Conservation (phyloP, 2,888 invertebrate genomes). For the Eupithecia exiguata region DNA sequence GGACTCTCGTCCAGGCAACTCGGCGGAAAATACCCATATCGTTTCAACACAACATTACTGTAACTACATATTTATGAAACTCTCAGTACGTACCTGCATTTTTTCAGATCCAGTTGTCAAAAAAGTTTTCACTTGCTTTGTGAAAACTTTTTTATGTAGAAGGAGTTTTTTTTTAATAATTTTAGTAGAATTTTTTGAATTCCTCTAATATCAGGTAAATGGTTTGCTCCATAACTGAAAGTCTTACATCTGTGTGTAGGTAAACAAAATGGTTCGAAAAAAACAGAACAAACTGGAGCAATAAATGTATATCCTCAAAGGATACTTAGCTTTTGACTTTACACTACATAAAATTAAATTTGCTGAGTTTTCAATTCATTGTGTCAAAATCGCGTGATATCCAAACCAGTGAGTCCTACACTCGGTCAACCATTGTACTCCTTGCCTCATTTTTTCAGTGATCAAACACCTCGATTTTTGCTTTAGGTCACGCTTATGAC, state of each 20-base stretch:
- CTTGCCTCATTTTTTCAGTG: slow-evolving; percentile 66
- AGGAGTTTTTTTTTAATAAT: too few species aligned
- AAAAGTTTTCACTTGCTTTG: too few species aligned
- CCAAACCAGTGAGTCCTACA: slow-evolving; percentile 60
- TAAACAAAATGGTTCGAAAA: not conserved
- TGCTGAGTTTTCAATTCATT: not conserved
- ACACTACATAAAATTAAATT: not conserved
- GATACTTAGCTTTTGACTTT: too few species aligned
- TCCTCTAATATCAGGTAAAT: not conserved
- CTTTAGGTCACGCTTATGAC: slow-evolving; percentile 46
- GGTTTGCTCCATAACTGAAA: not conserved
- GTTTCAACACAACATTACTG: slow-evolving; percentile 55
- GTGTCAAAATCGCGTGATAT: slow-evolving; percentile 40
- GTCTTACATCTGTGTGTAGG: not conserved
- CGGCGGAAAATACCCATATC: slow-evolving; percentile 79
- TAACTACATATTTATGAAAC: slow-evolving; percentile 26
- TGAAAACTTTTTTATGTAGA: too few species aligned
- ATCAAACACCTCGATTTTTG: slow-evolving; percentile 21
- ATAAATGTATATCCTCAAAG: too few species aligned
- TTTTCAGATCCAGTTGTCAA: not conserved
- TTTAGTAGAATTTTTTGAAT: not conserved
- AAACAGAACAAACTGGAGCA: too few species aligned
- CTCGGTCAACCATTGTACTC: slow-evolving; percentile 56
- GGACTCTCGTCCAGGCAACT: slow-evolving; percentile 79
- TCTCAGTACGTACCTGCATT: slow-evolving; percentile 30